Conservation (phyloP, 2,888 invertebrate genomes). For the Spodoptera picta region DNA sequence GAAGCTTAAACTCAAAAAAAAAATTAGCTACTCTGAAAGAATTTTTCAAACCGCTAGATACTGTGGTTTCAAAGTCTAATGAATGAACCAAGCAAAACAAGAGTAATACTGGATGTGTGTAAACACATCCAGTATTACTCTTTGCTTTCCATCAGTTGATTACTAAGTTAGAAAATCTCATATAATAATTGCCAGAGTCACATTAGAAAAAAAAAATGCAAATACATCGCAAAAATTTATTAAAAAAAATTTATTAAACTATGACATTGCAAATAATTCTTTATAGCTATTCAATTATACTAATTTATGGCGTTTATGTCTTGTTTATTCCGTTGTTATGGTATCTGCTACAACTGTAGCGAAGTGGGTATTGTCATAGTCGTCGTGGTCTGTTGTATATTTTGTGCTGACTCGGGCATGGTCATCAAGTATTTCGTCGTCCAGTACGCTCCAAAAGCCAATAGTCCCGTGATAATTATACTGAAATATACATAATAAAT, state of each 20-base stretch:
- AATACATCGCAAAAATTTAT: slow-evolving; percentile 9
- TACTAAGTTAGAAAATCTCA: no score
- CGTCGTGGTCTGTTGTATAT: neutral
- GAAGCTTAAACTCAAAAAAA: no score
- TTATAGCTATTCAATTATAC: slow-evolving; percentile 12
- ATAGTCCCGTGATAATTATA: slow-evolving; percentile 74
- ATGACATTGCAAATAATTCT: slow-evolving; percentile 3
- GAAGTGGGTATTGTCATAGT: neutral
- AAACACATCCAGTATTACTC: no score
- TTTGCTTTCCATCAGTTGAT: no score
- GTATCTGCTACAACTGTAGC: neutral
- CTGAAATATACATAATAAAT: slow-evolving; percentile 54
- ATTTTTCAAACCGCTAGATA: no score
- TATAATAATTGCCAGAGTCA: no score
- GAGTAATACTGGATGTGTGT: no score
- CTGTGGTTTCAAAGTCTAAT: no score
- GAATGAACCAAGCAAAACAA: no score
- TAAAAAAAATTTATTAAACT: slow-evolving; percentile 5
- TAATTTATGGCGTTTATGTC: neutral
- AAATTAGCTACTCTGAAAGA: no score
- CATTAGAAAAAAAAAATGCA: neutral
- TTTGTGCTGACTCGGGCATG: slow-evolving; percentile 27
- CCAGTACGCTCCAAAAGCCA: slow-evolving; percentile 80
- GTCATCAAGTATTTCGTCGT: slow-evolving; percentile 66
- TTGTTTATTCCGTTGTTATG: neutral